Evolutionary conservation across 37 sponge, comb jelly and placozoan species (phyloP).

Genomic region (Ephydatia muelleri): DNA sequence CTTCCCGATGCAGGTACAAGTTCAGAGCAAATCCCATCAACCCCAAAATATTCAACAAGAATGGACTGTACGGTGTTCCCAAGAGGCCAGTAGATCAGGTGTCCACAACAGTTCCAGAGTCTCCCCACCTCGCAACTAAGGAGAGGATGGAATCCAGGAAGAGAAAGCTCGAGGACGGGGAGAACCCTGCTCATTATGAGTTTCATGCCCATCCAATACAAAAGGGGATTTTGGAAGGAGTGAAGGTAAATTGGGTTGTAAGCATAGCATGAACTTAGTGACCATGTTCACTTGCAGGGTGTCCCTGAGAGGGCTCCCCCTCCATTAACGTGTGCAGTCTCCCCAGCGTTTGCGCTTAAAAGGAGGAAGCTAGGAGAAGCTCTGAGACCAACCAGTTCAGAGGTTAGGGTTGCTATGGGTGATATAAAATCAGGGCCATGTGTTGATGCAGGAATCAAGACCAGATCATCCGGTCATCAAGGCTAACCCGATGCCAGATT

Average conservation of each 20-base stretch:
- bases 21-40: constrained; percentile 76
- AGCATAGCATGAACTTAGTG: not conserved
- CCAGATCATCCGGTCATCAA: constrained; percentile 18
- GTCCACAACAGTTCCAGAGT: constrained; percentile 24
- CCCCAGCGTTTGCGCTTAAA: constrained; percentile 55
- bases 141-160: not conserved
- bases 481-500: constrained; percentile 46
- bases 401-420: not conserved
- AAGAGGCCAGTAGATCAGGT: not conserved
- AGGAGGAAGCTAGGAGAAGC: constrained; percentile 27
- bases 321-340: constrained; percentile 41
- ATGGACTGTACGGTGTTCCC: constrained; percentile 63
- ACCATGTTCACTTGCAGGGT: constrained; percentile 30
- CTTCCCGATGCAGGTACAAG: constrained; percentile 39
- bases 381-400: not conserved
- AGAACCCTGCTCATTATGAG: not conserved
- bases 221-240: constrained; percentile 43
- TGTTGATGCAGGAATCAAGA: constrained; percentile 9
- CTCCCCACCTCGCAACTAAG: constrained; percentile 53
- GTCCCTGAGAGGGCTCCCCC: constrained; percentile 47
- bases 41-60: constrained; percentile 43
- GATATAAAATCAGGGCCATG: not conserved
- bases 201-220: constrained; percentile 64
- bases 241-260: constrained; percentile 19
- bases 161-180: not conserved